Conservation (phyloP, 2,797 vertebrate genomes). For the Sphenodon punctatus region DNA sequence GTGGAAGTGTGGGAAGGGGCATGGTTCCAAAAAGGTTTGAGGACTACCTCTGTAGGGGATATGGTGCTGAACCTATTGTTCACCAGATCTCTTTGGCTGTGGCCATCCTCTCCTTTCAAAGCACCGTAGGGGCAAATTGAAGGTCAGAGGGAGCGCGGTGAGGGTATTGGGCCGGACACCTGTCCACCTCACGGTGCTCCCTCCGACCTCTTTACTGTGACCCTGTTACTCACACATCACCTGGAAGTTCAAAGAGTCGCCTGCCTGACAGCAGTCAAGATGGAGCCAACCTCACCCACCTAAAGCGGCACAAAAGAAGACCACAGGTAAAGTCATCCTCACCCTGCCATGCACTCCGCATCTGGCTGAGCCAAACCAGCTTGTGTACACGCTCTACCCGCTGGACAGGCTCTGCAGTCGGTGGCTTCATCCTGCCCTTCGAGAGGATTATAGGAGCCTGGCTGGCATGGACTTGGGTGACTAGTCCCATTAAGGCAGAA, state of each 20-base stretch:
- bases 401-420: conserved; percentile 83
- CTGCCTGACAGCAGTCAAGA: too few species aligned
- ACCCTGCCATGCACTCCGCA: conserved; percentile 84
- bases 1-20: background rate
- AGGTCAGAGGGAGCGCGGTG: rapidly evolving
- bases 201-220: too few species aligned
- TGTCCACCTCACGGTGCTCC: too few species aligned
- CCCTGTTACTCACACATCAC: too few species aligned
- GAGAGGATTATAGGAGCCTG: conserved; percentile 82
- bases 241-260: too few species aligned
- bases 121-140: rapidly evolving
- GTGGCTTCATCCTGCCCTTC: conserved; percentile 82
- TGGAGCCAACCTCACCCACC: too few species aligned
- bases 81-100: too few species aligned
- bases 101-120: background rate
- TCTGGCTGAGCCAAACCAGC: conserved; percentile 84
- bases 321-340: background rate
- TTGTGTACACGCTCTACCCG: conserved; percentile 87
- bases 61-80: too few species aligned
- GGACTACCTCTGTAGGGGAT: too few species aligned
- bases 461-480: conserved; percentile 80
- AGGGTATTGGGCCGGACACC: too few species aligned
- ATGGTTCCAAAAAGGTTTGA: too few species aligned
- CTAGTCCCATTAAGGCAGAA: conserved; percentile 83
- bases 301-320: too few species aligned